Base-by-base conservation (phyloP, 2,797 vertebrate species). In the Melanotaenia nigrans region DNA sequence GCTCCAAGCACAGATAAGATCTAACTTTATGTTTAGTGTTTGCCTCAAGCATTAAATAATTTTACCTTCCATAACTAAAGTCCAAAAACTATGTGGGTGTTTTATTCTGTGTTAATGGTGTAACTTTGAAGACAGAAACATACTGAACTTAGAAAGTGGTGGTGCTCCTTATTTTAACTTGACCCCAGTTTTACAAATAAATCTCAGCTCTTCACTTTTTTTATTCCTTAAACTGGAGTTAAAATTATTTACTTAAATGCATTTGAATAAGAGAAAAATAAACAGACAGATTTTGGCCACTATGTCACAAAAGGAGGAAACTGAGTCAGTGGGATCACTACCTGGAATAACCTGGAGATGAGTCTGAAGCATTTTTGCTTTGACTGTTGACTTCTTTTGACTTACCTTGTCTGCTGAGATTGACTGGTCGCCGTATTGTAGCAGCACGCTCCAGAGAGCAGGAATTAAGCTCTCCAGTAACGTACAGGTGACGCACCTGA, bases 401-500 rank as follows among this genome's bases (percentile, higher is more conserved):
- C 92, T 71, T 82, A 96, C 98, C 97, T 32, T 84, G 90, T 76
- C 96, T 95, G 78, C 90, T 92, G 71, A 99, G 89, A 86, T 96
- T 96, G 65, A 97, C 91, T 0, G 97, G 96, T 77, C 96, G 95
- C 33, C 97, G 94, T 68, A 98, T 90, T 1, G 97, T 96, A 62
- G 93, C 92, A 42, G 94, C 85, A 69, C 97, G 95, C 87, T 97
- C 95, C 57, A 98, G 91, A 71, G 96, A 92, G 75, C 93, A 96
- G 1, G 87, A 73, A 47, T 94, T 95, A 77, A 99, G 80, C 81
- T 98, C 97, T 57, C 85, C 95, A 3, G 93, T 96, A 83, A 99
- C 86, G 71, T 95, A 96, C 32, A 99, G 88, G 5, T 98, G 97
- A 68, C 95, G 96, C 81, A 99, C 97, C 98, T 99, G 45, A 63